Base-by-base conservation (phyloP, 2,888 invertebrate genomes). In the Criorhina ranunculi region DNA sequence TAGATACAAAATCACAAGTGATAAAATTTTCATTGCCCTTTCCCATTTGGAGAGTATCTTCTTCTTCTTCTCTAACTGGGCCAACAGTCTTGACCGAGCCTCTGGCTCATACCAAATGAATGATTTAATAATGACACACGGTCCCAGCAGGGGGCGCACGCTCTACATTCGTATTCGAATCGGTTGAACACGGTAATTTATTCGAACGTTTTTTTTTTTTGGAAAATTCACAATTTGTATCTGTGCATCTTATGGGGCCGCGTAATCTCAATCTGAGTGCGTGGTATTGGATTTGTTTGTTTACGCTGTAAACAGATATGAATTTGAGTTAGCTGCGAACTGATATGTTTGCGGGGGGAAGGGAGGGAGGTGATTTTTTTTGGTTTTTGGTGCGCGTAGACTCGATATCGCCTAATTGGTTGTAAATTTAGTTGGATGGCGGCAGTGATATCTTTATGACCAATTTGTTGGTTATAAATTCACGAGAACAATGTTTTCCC, bases 251-350 rank as follows among this genome's bases (percentile, higher is more conserved):
- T 49, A 42, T 64, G 62, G n/a, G 44, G 42, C 59, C 64, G 33
- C 37, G 72, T 37, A 53, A 80, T 80, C 59, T n/a, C 17, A 35
- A 37, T 59, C 8, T 60, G 49, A 29, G 60, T 70, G 62, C 12
- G 31, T 73, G 51, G 37, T 59, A 57, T 37, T 15, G n/a, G 67
- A 62, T 70, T 40, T 85, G 85, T 85, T 85, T 85, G 53, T 85
- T 85, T 85, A 70, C 59, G 69, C 57, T 42, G 85, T 80, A 85
- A 85, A 85, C 75, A 85, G 85, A 85, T 85, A 85, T 80, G 80
- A 85, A 85, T 85, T 80, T 75, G 80, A 79, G 75, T 80, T 75
- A 85, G 80, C 85, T 85, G 80, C 64, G 80, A 85, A 85, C 59
- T 55, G 85, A 85, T 85, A 76, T 60, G 85, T 24, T 44, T n/a